A percentile compares a stretch with the other conserved stretches of the same genome.
These are phyloP conservation scores for Erebia epiphron DNA, from an alignment of 2,888 invertebrate species.

Conservation along the genomic window DNA sequence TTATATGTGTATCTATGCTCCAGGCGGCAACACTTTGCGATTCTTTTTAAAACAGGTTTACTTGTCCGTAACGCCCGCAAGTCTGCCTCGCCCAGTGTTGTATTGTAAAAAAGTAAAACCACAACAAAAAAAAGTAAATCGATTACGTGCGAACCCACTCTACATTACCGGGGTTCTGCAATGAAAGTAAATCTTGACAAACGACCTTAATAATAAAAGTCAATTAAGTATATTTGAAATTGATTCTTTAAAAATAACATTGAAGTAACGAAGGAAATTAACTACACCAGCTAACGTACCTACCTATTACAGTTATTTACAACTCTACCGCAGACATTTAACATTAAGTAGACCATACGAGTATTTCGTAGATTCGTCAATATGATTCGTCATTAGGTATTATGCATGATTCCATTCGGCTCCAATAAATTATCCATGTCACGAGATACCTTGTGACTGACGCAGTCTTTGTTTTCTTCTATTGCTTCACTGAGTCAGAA, in stretches of 20 bases:
- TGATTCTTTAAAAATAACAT: background rate
- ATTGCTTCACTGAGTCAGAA: no score
- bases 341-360: no score
- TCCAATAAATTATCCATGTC: no score
- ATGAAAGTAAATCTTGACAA: constrained; percentile 21
- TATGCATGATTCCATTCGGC: no score
- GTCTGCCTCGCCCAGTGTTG: constrained; percentile 63
- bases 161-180: constrained; percentile 31
- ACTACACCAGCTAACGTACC: background rate
- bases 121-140: constrained; percentile 46
- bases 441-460: no score
- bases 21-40: constrained; percentile 49
- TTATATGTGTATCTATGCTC: constrained; percentile 35
- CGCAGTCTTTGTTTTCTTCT: no score
- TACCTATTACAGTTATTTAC: background rate
- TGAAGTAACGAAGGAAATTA: background rate
- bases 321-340: no score
- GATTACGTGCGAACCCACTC: constrained; percentile 34
- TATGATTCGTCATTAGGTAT: no score
- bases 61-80: constrained; percentile 69
- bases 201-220: constrained; percentile 7
- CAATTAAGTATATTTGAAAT: background rate
- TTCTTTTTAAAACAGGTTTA: constrained; percentile 63
- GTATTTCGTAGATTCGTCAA: no score
- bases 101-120: constrained; percentile 52